Conservation (phyloP, 2,113 vertebrate species). For the Scolopax mira region DNA sequence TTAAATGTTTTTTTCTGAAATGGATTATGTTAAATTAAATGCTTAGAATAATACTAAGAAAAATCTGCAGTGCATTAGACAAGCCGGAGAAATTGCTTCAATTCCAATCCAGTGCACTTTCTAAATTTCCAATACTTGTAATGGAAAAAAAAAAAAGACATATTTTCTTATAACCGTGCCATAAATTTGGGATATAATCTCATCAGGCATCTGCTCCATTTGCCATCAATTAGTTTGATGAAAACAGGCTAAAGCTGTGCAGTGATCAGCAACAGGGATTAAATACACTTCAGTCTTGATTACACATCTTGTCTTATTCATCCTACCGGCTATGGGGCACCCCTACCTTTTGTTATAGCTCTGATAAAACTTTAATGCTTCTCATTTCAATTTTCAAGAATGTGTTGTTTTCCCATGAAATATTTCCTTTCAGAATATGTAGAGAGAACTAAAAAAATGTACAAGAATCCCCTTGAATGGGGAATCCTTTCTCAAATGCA, state of each 20-base stretch:
- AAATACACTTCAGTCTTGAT: constrained; percentile 68
- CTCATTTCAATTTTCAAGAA: not conserved
- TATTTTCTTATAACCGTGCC: constrained; percentile 43
- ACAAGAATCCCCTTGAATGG: not conserved
- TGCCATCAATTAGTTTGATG: constrained; percentile 70
- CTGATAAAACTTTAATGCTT: not conserved
- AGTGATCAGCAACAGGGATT: constrained; percentile 58
- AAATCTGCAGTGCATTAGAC: constrained; percentile 23
- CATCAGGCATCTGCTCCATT: constrained; percentile 61
- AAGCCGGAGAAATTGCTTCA: constrained; percentile 13
- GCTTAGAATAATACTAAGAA: not conserved
- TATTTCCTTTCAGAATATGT: not conserved
- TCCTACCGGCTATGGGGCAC: not conserved
- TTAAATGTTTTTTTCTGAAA: not conserved
- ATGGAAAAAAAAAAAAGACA: not conserved
- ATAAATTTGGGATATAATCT: constrained; percentile 45
- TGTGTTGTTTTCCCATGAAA: not conserved
- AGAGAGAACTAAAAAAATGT: not conserved
- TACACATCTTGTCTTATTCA: constrained; percentile 38
- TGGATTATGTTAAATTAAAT: not conserved
- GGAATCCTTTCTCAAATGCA: not conserved
- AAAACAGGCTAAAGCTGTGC: constrained; percentile 52
- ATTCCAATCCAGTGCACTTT: constrained; percentile 10
- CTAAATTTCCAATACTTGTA: constrained; percentile 44
- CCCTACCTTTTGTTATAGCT: not conserved